These are phyloP conservation scores for Sebastes taczanowskii DNA, from an alignment of 2,797 vertebrate species.

Conservation along the genomic window DNA sequence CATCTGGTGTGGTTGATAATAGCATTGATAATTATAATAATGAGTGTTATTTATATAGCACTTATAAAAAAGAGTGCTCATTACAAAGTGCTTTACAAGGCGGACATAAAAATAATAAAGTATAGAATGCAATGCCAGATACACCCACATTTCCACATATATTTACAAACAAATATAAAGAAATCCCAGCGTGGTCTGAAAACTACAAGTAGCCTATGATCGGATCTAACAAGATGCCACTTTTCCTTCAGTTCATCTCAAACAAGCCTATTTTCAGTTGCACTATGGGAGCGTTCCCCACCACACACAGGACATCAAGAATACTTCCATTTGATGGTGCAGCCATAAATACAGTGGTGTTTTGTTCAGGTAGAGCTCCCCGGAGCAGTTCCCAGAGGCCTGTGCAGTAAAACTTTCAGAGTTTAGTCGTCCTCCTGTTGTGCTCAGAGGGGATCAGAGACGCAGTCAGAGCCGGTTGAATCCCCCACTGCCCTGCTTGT, in stretches of 20 bases:
- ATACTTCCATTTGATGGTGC: background rate
- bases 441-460: slow-evolving; percentile 45
- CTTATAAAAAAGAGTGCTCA: rapidly evolving
- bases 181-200: too few species aligned
- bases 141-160: too few species aligned
- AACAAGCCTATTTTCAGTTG: background rate
- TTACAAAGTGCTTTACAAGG: too few species aligned
- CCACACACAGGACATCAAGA: background rate
- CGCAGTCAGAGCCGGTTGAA: slow-evolving; percentile 43
- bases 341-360: background rate
- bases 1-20: too few species aligned
- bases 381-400: slow-evolving; percentile 27
- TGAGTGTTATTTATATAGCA: too few species aligned
- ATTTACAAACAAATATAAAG: too few species aligned
- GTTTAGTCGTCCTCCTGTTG: slow-evolving; percentile 26
- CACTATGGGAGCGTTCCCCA: background rate
- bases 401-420: slow-evolving; percentile 34
- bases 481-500: slow-evolving; percentile 41
- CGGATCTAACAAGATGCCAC: too few species aligned
- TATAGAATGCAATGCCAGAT: too few species aligned
- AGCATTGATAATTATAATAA: too few species aligned
- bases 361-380: slow-evolving; percentile 29
- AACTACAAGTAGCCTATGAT: rapidly evolving
- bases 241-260: too few species aligned
- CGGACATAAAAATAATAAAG: too few species aligned